Base-by-base conservation (phyloP, 2,797 vertebrate genomes). In the Sebastes hubbsi region DNA sequence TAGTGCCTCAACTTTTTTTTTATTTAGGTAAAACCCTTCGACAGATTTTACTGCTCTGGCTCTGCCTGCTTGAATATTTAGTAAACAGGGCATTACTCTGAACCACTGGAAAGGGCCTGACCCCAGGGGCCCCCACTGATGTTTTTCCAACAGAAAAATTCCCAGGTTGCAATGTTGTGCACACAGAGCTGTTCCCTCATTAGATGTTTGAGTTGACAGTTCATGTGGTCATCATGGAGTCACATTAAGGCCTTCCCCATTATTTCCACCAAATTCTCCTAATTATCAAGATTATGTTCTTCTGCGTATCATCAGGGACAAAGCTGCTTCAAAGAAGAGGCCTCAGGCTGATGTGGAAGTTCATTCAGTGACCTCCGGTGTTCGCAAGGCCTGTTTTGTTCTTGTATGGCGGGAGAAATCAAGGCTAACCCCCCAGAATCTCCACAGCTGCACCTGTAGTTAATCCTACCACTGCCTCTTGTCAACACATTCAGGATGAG, bases 161-260 rank as follows among this genome's bases (percentile, higher is more conserved):
- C 84, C 70, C 54, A 75, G 62, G 62, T 89, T 76, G 32, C 81
- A 82, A 18, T 89, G 87, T 86, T 89, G 73, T 80, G 80, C 80
- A 85, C 84, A 89, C 80, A 88, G 25, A 83, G 56, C 61, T 9
- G 65, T 75, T 81, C 68, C 85, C 87, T 94, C 87, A 92, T 93
- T 93, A 94, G 76, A 89, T 78, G 82, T 87, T 81, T 72, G 59
- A 92, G 89, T 88, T 89, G 72, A 90, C 93, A 89, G 91, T 90
- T 90, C 83, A 90, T 82, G 84, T 90, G 92, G 75, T 81, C 69
- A 34, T 75, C 59, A 64, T 66, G 49, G 54, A 58, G 69, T 82
- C 52, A 14, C 75, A 75, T 85, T 63, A 58, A 71, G 38, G 68
- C 63, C 16, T 63, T 54, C 38, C 60, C 75, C 52, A 64, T 83